Evolutionary conservation across 2,888 invertebrate species (phyloP), one percentile per base, ranked within the genome.

Genomic region (Phyto melanocephala): DNA sequence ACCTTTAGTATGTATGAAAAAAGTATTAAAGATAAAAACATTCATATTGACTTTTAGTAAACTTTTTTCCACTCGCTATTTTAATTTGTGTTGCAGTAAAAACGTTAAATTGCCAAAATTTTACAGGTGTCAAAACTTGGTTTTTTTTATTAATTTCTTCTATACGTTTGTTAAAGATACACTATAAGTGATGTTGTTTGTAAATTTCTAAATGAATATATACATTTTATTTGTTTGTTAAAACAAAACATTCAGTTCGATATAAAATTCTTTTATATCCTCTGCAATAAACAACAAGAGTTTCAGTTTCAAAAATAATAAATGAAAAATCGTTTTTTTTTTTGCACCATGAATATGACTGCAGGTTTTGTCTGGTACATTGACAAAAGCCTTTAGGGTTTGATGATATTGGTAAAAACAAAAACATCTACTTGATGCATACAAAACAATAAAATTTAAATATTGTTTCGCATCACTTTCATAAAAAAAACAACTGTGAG

Each of bases 351-450:
- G 50, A 63, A 42, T 63, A 20, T 62, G 33, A 42, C 74, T 74
- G 74, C 74, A 74, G 74, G 74, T 47, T 28, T 42, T 74, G 74
- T 74, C 74, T 74, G 74, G 33, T 52, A 74, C 63, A 74, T 45
- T 74, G 63, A 60, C 74, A 74, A 74, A 63, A 63, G 11, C 74
- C 74, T 63, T 54, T 42, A 52, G 74, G 74, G 63, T 42, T 63
- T 74, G 54, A 63, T 42, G 42, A 74, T 63, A 62, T 63, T 74
- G 28, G 22, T 33, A 70, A 35, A 63, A 62, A 68, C 37, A 40
- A n/a, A 35, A 35, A 22, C 58, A 37, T 20, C 13, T n/a, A n/a
- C n/a, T n/a, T n/a, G n/a, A n/a, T n/a, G n/a, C n/a, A n/a, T n/a
- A 11, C 1, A 40, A 70, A 56, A 33, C 20, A 52, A 50, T 8